Percentiles rank a stretch among this genome's conserved stretches.
Evolutionary conservation across 2,797 vertebrate species (phyloP).

Genomic region (Hirundo rustica): DNA sequence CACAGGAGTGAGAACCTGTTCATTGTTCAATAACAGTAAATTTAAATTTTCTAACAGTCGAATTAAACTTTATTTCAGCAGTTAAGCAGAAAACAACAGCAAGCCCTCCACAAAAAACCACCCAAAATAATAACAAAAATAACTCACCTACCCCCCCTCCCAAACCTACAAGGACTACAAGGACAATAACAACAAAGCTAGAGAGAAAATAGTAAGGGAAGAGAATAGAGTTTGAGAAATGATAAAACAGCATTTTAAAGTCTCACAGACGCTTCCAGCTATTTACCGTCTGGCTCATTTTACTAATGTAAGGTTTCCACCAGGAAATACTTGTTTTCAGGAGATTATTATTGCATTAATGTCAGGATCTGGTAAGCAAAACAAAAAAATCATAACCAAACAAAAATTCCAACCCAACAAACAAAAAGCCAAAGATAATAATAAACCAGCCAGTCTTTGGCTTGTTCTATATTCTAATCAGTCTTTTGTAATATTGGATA

Average conservation of each 20-base stretch:
- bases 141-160: fast-evolving
- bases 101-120: fast-evolving
- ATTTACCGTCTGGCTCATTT: not conserved
- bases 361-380: not conserved
- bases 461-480: not conserved
- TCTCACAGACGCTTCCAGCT: not conserved
- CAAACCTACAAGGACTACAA: not conserved
- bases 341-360: not conserved
- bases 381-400: not conserved
- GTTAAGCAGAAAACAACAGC: not conserved
- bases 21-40: not conserved
- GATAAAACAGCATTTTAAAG: not conserved
- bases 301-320: not conserved
- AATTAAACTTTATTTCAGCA: not conserved
- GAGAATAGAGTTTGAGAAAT: not conserved
- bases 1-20: not conserved
- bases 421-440: not conserved
- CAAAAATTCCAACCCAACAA: not conserved
- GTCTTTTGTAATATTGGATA: not conserved
- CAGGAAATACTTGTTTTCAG: conserved; percentile 18
- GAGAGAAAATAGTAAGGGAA: not conserved
- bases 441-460: conserved; percentile 12
- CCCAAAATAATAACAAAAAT: not conserved
- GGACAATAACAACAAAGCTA: not conserved
- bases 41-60: not conserved